Percentiles rank a stretch among this genome's conserved stretches.
These are phyloP conservation scores for Paedocypris micromegethes DNA, from an alignment of 2,797 vertebrate species.

Conservation along the genomic window DNA sequence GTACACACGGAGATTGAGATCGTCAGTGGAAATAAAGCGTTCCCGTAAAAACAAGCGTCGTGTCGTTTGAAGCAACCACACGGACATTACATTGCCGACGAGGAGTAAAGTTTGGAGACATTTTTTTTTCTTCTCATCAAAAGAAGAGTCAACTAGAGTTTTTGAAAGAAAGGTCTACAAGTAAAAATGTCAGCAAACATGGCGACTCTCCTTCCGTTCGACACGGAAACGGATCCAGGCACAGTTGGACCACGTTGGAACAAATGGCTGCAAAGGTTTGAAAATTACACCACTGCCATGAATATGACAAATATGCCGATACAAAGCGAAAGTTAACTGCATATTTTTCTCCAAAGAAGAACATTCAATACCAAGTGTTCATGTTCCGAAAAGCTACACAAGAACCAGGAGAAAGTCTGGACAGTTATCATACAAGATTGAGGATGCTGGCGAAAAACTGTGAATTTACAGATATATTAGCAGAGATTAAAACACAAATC, in stretches of 20 bases:
- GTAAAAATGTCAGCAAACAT: no score
- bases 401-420: constrained; percentile 17
- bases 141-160: no score
- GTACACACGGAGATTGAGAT: no score
- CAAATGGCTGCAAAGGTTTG: not conserved
- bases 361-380: no score
- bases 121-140: no score
- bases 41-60: no score
- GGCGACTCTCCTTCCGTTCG: not conserved
- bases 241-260: not conserved
- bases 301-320: not conserved
- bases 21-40: no score
- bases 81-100: not conserved
- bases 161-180: no score
- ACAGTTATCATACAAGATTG: constrained; percentile 14
- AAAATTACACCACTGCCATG: not conserved
- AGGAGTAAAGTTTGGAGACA: not conserved
- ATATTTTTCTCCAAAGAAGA: no score
- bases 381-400: constrained; percentile 22
- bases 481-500: constrained; percentile 4
- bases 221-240: not conserved
- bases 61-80: no score
- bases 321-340: no score
- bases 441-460: constrained; percentile 17
- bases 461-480: constrained; percentile 21